These are phyloP conservation scores for Aplocera efformata DNA, from an alignment of 2,888 invertebrate genomes.

Conservation along the genomic window DNA sequence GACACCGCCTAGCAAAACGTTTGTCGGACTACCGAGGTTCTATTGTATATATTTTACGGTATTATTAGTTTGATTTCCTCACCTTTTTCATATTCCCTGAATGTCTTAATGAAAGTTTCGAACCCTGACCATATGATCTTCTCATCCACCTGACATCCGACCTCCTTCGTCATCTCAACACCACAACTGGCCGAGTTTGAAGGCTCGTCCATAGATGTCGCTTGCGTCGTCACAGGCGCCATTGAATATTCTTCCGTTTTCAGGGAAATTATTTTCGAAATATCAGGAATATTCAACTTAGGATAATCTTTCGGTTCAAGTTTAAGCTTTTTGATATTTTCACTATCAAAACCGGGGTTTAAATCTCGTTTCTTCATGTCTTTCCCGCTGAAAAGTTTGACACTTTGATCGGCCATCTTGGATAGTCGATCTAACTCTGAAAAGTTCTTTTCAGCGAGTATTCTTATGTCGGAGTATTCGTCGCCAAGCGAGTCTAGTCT, in stretches of 20 bases:
- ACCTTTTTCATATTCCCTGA: slow-evolving; percentile 78
- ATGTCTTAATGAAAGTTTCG: slow-evolving; percentile 70
- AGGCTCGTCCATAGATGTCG: slow-evolving; percentile 72
- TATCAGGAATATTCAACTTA: slow-evolving; percentile 63
- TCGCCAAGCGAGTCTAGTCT: slow-evolving; percentile 48
- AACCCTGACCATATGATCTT: slow-evolving; percentile 69
- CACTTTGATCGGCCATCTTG: slow-evolving; percentile 70
- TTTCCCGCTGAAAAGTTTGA: slow-evolving; percentile 64
- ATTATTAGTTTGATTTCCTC: slow-evolving; percentile 27
- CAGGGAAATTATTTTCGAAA: slow-evolving; percentile 64
- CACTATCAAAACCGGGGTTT: slow-evolving; percentile 67
- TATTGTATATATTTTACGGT: too few species aligned
- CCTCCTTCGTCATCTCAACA: slow-evolving; percentile 36
- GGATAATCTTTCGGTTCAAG: slow-evolving; percentile 44
- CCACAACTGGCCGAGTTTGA: slow-evolving; percentile 53
- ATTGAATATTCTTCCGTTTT: slow-evolving; percentile 42
- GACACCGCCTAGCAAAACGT: too few species aligned
- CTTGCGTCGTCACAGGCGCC: slow-evolving; percentile 40
- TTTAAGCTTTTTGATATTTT: slow-evolving; percentile 54
- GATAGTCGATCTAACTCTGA: slow-evolving; percentile 67
- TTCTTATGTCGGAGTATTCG: slow-evolving; percentile 49
- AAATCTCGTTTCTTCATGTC: slow-evolving; percentile 58
- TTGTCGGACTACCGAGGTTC: too few species aligned
- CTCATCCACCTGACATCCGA: slow-evolving; percentile 49
- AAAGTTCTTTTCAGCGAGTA: slow-evolving; percentile 70